Percentiles rank a stretch among this genome's conserved stretches.
These are phyloP conservation scores for Taenioides sp. DNA, from an alignment of 2,797 vertebrate species.

Conservation along the genomic window DNA sequence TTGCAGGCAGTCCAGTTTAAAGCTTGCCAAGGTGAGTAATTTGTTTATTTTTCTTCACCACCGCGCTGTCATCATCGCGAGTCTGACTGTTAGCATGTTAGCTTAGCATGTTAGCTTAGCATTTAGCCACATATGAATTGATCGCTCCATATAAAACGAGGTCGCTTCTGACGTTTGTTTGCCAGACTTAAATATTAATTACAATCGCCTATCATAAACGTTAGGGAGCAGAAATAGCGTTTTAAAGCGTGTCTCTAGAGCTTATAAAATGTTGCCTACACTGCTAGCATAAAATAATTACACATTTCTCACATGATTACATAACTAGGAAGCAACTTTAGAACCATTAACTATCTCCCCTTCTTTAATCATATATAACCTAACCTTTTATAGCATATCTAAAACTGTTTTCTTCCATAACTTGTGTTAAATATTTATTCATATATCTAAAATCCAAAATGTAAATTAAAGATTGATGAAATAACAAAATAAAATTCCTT, in stretches of 20 bases:
- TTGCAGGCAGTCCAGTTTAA: slow-evolving; percentile 49
- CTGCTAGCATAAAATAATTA: neutral
- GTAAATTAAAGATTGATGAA: too few relatives aligned
- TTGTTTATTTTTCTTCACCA: slow-evolving; percentile 31
- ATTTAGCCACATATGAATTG: neutral
- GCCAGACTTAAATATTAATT: neutral
- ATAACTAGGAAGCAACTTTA: slow-evolving; percentile 5
- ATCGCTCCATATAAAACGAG: neutral
- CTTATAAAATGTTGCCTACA: neutral
- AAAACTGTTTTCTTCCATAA: neutral
- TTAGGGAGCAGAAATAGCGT: neutral
- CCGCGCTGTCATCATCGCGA: slow-evolving; percentile 43
- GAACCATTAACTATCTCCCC: neutral
- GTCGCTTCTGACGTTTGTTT: neutral
- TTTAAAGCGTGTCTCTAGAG: neutral
- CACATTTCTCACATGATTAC: neutral
- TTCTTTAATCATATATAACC: neutral
- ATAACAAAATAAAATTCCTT: too few relatives aligned
- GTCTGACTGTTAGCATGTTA: slow-evolving; percentile 28
- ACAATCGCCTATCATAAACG: neutral
- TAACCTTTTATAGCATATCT: neutral
- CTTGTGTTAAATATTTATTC: neutral
- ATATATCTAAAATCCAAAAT: neutral
- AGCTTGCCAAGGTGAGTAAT: slow-evolving; percentile 66
- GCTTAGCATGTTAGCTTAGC: slow-evolving; percentile 22